Conservation (phyloP, 2,113 vertebrate genomes). For the Xiphophorus couchianus region DNA sequence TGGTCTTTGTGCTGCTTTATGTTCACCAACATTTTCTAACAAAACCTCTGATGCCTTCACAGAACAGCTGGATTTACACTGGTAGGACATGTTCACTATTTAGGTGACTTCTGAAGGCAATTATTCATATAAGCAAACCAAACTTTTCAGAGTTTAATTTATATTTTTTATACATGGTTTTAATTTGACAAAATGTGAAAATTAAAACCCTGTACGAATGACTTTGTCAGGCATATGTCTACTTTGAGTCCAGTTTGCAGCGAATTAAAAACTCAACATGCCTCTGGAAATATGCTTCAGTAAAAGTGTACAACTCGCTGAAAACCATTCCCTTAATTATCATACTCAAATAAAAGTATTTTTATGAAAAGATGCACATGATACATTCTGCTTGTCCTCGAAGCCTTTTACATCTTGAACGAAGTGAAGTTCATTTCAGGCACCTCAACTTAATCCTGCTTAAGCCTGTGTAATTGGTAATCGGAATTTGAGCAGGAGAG, state of each 20-base stretch:
- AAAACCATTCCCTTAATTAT: slow-evolving; percentile 41
- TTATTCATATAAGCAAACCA: not conserved
- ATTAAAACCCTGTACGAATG: too few species aligned
- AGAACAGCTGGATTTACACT: not conserved
- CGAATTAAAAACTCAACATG: slow-evolving; percentile 46
- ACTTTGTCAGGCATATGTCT: slow-evolving; percentile 7
- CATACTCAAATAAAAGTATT: slow-evolving; percentile 30
- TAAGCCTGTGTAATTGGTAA: slow-evolving; percentile 63
- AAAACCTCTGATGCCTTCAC: not conserved
- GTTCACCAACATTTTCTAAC: too few species aligned
- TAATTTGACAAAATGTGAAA: not conserved
- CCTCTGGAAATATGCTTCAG: slow-evolving; percentile 46
- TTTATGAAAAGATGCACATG: slow-evolving; percentile 26
- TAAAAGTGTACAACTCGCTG: slow-evolving; percentile 8
- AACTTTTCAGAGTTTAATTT: not conserved
- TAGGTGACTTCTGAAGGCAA: not conserved
- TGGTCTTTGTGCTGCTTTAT: too few species aligned
- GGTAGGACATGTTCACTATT: not conserved
- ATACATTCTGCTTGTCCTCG: slow-evolving; percentile 40
- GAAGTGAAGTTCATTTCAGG: slow-evolving; percentile 63
- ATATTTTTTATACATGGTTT: not conserved
- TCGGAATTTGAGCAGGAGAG: slow-evolving; percentile 45
- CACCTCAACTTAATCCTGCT: slow-evolving; percentile 66
- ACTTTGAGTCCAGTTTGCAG: slow-evolving; percentile 43
- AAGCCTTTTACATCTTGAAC: slow-evolving; percentile 46